Evolutionary conservation across 2,113 vertebrate species (phyloP).

Genomic region (Sclerurus mexicanus): DNA sequence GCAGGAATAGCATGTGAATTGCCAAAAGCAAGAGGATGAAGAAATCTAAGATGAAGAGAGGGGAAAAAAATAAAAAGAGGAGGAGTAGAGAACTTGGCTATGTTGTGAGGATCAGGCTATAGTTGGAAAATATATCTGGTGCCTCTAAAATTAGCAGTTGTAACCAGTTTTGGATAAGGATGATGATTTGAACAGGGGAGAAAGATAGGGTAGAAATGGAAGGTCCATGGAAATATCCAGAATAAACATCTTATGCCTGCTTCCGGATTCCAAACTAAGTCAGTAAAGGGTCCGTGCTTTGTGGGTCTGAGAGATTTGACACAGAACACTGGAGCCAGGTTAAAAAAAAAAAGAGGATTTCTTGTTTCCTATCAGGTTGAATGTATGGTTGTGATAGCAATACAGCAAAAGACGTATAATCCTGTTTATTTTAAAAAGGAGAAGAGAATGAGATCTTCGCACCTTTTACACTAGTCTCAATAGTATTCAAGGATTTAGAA

Average conservation of each 20-base stretch:
- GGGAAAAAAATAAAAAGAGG: neutral
- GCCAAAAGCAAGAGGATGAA: neutral
- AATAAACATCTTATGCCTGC: neutral
- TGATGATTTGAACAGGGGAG: neutral
- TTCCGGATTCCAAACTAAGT: neutral
- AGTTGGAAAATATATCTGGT: neutral
- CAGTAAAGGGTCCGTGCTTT: neutral
- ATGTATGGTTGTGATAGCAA: neutral
- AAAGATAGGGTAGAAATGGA: neutral
- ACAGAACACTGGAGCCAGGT: neutral
- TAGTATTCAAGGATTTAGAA: conserved; percentile 1
- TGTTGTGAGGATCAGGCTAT: neutral
- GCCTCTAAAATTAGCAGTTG: neutral
- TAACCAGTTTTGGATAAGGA: neutral
- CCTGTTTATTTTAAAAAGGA: neutral
- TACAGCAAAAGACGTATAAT: neutral
- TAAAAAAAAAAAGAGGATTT: neutral
- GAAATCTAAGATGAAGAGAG: neutral
- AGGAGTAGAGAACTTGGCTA: neutral
- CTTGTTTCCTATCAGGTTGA: neutral
- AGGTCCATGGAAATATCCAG: neutral
- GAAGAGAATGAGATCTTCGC: neutral
- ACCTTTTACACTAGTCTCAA: neutral
- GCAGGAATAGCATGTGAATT: neutral
- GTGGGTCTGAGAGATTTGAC: neutral